A percentile compares a stretch with the other conserved stretches of the same genome.
phyloP scores from a whole-genome alignment of 2,888 invertebrate genomes.

The Macropis europaea region DNA sequence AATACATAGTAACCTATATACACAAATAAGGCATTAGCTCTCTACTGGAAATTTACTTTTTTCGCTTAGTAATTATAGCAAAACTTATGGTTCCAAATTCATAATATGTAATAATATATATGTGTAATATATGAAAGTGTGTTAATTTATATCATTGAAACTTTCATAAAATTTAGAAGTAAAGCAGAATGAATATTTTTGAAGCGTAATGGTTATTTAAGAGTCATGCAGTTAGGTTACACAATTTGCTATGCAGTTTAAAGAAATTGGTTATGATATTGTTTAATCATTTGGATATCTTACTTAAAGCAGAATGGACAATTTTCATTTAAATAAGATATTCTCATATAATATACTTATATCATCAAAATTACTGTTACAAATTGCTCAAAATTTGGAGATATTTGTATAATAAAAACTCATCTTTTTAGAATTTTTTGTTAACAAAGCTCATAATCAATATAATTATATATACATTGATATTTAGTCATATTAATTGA shows the following conservation, averaged over 20 bases:
- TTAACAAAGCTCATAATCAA: constrained; percentile 44
- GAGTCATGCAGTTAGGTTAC: background rate
- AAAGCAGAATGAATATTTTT: background rate
- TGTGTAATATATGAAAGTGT: background rate
- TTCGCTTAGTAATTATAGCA: background rate
- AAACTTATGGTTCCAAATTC: background rate
- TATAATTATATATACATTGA: background rate
- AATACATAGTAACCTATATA: constrained; percentile 36
- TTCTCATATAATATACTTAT: background rate
- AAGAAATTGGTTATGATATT: no score
- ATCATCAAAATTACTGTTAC: background rate
- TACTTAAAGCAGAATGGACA: no score
- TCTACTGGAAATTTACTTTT: constrained; percentile 7
- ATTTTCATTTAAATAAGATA: no score
- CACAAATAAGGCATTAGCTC: background rate
- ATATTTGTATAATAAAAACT: background rate
- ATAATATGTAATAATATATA: background rate
- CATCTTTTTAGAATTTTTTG: background rate
- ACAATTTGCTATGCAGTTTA: background rate
- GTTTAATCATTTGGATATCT: no score
- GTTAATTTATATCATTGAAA: background rate
- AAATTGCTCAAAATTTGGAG: background rate
- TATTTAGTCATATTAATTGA: constrained; percentile 12
- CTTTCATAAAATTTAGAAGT: background rate
- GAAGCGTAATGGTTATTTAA: background rate